These are phyloP conservation scores for Zaprionus ornatus DNA, from an alignment of 1,140 invertebrate genomes.

Conservation along the genomic window DNA sequence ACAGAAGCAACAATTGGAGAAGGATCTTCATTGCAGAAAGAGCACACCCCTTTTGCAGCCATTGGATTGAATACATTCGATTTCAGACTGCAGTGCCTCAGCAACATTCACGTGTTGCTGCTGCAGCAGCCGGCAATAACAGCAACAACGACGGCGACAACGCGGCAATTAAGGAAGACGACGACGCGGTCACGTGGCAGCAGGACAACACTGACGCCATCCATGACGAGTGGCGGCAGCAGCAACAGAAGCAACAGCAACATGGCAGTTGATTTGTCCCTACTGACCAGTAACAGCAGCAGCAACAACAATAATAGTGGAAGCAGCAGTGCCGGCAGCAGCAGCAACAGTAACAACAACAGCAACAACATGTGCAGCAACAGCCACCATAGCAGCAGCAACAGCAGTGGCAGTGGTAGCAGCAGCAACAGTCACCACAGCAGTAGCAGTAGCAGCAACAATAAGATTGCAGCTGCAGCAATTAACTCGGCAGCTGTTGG, in stretches of 20 bases:
- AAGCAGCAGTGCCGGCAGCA: conserved; percentile 16
- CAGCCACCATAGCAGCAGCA: conserved; percentile 47
- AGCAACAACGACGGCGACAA: conserved; percentile 4
- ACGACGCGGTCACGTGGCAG: conserved; percentile 29
- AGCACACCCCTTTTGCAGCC: neutral
- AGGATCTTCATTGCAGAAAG: neutral
- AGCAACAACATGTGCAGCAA: conserved; percentile 33
- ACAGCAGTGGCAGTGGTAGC: conserved; percentile 30
- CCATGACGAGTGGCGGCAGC: conserved; percentile 75
- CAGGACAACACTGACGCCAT: conserved; percentile 50
- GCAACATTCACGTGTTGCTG: conserved; percentile 50
- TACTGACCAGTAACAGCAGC: conserved; percentile 47
- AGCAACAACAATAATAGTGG: conserved; percentile 14
- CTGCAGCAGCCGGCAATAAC: conserved; percentile 22
- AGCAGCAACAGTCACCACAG: conserved; percentile 32
- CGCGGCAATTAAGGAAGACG: conserved; percentile 18
- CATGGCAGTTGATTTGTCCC: conserved; percentile 76
- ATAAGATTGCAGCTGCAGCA: conserved; percentile 54
- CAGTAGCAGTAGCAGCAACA: conserved; percentile 38
- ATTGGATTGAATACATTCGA: conserved; percentile 6
- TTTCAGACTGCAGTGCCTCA: conserved; percentile 42
- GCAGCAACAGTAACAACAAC: conserved; percentile 36
- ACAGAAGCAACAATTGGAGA: neutral
- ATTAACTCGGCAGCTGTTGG: conserved; percentile 59
- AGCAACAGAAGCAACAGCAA: conserved; percentile 66